Percentiles rank a stretch among this genome's conserved stretches.
Conservation (phyloP, 2,797 vertebrate species). For the Chiroxiphia lanceolata region DNA sequence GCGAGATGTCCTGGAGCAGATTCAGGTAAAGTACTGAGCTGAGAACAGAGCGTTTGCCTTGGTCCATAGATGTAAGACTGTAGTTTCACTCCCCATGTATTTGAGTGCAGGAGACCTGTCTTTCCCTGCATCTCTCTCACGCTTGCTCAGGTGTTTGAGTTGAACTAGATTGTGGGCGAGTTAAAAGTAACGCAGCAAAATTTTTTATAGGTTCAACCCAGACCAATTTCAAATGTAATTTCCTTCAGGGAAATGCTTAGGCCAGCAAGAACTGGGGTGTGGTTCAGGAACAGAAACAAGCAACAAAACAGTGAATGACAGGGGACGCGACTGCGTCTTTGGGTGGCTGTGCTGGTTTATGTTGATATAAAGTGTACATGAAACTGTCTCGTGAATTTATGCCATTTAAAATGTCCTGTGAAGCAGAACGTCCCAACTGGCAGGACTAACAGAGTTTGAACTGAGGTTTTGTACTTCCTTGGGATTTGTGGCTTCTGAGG, state of each 20-base stretch:
- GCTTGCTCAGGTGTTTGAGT: background rate
- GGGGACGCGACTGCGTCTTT: background rate
- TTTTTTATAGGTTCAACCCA: background rate
- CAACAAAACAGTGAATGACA: background rate
- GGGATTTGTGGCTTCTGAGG: conserved; percentile 32
- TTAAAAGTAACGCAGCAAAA: background rate
- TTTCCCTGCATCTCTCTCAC: background rate
- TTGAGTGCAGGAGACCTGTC: background rate
- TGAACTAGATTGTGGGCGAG: background rate
- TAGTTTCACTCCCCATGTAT: background rate
- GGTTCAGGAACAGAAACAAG: conserved; percentile 39
- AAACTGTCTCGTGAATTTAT: background rate
- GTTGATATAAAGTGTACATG: background rate
- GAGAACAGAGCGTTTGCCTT: background rate
- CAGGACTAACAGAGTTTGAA: background rate
- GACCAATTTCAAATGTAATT: background rate
- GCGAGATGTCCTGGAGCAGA: conserved; percentile 88
- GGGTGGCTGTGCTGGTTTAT: background rate
- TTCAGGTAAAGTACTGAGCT: conserved; percentile 77
- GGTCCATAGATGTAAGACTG: background rate
- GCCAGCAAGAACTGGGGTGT: conserved; percentile 44
- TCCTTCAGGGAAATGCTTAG: conserved; percentile 48
- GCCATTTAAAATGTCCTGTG: background rate
- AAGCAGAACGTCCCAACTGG: background rate
- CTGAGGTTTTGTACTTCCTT: background rate